Percentiles rank a stretch among this genome's conserved stretches.
These are phyloP conservation scores for Nothobranchius furzeri DNA, from an alignment of 2,113 vertebrate genomes.

Conservation along the genomic window DNA sequence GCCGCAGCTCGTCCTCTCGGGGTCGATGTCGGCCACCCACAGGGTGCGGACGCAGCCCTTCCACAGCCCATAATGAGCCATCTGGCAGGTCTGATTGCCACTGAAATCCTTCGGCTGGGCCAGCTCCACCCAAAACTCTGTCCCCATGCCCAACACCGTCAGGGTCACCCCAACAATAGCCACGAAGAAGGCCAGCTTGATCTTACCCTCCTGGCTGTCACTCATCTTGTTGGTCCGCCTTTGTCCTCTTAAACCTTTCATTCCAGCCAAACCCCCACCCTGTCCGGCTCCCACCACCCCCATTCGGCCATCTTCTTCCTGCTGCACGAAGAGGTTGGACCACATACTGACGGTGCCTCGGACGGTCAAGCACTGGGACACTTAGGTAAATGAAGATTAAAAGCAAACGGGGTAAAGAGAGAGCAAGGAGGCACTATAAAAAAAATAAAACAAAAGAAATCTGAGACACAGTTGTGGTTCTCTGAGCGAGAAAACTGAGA, in stretches of 20 bases:
- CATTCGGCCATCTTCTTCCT: constrained; percentile 78
- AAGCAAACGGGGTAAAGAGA: background rate
- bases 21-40: constrained; percentile 83
- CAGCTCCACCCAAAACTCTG: constrained; percentile 92
- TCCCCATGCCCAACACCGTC: constrained; percentile 86
- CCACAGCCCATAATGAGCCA: constrained; percentile 88
- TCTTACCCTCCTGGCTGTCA: constrained; percentile 84
- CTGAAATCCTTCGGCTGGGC: constrained; percentile 80
- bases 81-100: constrained; percentile 83
- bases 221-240: constrained; percentile 81
- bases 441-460: background rate
- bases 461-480: constrained; percentile 19
- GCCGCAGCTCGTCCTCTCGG: constrained; percentile 83
- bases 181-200: constrained; percentile 86
- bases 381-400: constrained; percentile 2
- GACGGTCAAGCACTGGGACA: background rate
- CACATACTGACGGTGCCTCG: constrained; percentile 79
- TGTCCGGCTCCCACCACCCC: constrained; percentile 65
- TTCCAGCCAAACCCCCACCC: constrained; percentile 50
- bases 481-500: constrained; percentile 13
- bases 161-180: constrained; percentile 82
- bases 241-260: constrained; percentile 51
- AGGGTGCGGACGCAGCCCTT: constrained; percentile 86
- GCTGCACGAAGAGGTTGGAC: constrained; percentile 87
- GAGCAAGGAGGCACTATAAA: background rate